Base-by-base conservation (phyloP, 2,888 invertebrate genomes). In the Amblyteles armatorius region DNA sequence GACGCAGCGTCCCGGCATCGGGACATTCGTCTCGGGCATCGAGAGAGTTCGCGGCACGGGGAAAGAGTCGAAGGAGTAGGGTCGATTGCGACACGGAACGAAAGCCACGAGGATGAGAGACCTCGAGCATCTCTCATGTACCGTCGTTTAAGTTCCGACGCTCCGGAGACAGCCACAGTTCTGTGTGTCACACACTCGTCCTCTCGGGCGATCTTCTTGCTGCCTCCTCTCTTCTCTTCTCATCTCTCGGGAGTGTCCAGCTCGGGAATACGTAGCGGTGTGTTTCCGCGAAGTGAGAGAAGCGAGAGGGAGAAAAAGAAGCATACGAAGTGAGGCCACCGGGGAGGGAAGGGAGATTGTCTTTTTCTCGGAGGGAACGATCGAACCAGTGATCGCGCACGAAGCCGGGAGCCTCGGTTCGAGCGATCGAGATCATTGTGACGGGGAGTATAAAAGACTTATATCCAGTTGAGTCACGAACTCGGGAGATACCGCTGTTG, bases 391-490 rank as follows among this genome's bases (percentile, higher is more conserved):
- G 77, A 72, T 36, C 44, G 65, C 69, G 63, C 71, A 69, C 84
- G 67, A 29, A 63, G 29, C 19, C 3, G 52, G 19, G 2, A 22
- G 16, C 29, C 26, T 22, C 13, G 9, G 0, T 9, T 22, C 63
- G 63, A 63, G 29, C 7, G 63, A 63, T 63, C 63, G 63, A 63
- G 29, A 63, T 63, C 48, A 52, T 26, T 36, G 68, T 55, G 19
- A 68, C 63, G 52, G 55, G 4, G 57, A 57, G 57, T 57, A 13
- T 26, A 22, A 36, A 11, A 36, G 57, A 71, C 78, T 81, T 81
- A 60, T 84, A 78, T 52, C 71, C 22, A 82, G 73, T 82, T 79
- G 82, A 79, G 74, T 82, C 84, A 84, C 81, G 79, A 82, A 82
- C 82, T 73, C 52, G 11, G 29, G 72, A 44, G 60, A 69, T 57